Evolutionary conservation across 2,888 invertebrate genomes (phyloP).

Genomic region (Drosophila merina): DNA sequence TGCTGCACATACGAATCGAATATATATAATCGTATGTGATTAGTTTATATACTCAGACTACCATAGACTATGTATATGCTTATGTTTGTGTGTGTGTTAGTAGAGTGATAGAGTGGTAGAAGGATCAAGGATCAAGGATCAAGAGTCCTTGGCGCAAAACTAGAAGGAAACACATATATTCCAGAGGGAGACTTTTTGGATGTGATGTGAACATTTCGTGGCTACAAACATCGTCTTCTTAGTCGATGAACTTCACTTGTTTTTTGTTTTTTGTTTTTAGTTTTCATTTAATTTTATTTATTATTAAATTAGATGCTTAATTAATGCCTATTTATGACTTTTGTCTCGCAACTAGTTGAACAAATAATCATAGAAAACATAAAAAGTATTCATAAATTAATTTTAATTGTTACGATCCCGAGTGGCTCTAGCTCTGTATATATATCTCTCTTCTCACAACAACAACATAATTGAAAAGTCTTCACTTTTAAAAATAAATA

Average conservation of each 20-base stretch:
- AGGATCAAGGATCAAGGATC: slow-evolving; percentile 12
- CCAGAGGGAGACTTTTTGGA: slow-evolving; percentile 44
- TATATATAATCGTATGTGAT: slow-evolving; percentile 33
- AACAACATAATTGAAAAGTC: slow-evolving; percentile 42
- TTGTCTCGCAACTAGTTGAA: slow-evolving; percentile 73
- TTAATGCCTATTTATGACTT: slow-evolving; percentile 74
- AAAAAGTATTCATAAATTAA: slow-evolving; percentile 70
- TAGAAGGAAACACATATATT: slow-evolving; percentile 29
- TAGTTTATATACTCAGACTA: slow-evolving; percentile 63
- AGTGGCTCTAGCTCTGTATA: slow-evolving; percentile 33
- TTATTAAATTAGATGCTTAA: slow-evolving; percentile 53
- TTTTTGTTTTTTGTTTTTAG: slow-evolving; percentile 20
- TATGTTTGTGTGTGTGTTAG: slow-evolving; percentile 30
- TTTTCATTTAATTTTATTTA: slow-evolving; percentile 34
- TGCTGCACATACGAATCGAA: slow-evolving; percentile 45
- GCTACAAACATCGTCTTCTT: slow-evolving; percentile 40
- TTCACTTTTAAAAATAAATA: slow-evolving; percentile 41
- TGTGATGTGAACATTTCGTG: slow-evolving; percentile 59
- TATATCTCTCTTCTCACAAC: slow-evolving; percentile 31
- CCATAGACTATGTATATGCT: slow-evolving; percentile 66
- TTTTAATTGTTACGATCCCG: slow-evolving; percentile 41
- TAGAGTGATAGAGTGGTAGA: slow-evolving; percentile 12
- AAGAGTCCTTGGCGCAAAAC: slow-evolving; percentile 22
- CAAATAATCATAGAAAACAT: slow-evolving; percentile 65
- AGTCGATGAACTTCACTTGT: slow-evolving; percentile 33